A percentile compares a stretch with the other conserved stretches of the same genome.
Conservation (phyloP, 2,113 vertebrate genomes). For the Aix galericulata region DNA sequence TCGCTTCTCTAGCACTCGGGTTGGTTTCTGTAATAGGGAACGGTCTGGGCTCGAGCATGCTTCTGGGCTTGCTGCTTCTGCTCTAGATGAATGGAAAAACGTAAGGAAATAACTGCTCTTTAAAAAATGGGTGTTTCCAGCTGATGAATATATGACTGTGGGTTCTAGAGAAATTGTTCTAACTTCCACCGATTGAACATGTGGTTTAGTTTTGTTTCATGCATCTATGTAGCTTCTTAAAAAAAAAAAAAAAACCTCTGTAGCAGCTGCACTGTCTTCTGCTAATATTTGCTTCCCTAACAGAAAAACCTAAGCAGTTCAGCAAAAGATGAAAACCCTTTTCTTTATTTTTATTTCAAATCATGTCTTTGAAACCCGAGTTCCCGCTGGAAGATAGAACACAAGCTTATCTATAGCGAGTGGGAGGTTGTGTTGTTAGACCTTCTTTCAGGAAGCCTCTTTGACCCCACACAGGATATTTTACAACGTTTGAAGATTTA, state of each 20-base stretch:
- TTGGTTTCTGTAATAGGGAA: background rate
- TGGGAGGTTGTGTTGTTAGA: background rate
- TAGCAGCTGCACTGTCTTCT: constrained; percentile 34
- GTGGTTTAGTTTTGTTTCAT: constrained; percentile 20
- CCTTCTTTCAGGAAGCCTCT: constrained; percentile 39
- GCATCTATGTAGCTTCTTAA: background rate
- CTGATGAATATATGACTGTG: background rate
- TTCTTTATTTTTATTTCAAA: background rate
- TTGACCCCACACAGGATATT: background rate
- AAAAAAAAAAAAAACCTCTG: background rate
- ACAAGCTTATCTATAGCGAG: background rate
- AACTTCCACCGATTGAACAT: background rate
- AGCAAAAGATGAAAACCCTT: background rate
- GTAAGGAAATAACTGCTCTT: background rate
- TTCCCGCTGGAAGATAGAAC: background rate
- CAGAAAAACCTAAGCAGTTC: background rate
- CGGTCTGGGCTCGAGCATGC: background rate
- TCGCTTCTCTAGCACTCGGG: background rate
- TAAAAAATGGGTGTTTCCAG: background rate
- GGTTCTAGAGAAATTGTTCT: constrained; percentile 9
- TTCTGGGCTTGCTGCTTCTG: background rate
- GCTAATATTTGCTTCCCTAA: constrained; percentile 17
- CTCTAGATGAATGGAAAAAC: background rate
- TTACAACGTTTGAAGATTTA: background rate
- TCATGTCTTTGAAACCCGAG: background rate